Percentiles rank a stretch among this genome's conserved stretches.
phyloP scores from a whole-genome alignment of 2,888 invertebrate species.

The Dione vanillae region DNA sequence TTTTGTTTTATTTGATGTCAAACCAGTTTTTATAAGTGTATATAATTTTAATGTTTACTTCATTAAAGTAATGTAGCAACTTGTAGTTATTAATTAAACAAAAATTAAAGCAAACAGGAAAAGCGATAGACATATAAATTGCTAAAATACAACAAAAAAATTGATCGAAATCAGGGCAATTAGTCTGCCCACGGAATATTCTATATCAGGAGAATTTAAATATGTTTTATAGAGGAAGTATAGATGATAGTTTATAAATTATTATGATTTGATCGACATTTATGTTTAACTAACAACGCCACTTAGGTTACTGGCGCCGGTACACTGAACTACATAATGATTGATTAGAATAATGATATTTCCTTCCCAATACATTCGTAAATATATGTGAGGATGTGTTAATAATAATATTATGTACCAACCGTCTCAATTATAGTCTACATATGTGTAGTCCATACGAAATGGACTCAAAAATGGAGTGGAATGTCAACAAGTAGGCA shows the following conservation, averaged over 20 bases:
- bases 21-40: neutral
- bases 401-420: no score
- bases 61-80: neutral
- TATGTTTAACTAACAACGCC: conserved; percentile 45
- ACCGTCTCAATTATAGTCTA: no score
- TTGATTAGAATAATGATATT: conserved; percentile 14
- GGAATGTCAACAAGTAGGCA: no score
- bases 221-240: conserved; percentile 34
- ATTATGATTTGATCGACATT: conserved; percentile 40
- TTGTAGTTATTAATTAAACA: neutral
- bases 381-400: neutral
- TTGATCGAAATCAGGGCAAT: conserved; percentile 20
- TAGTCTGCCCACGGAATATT: conserved; percentile 25
- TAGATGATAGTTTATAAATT: conserved; percentile 29
- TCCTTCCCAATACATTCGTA: neutral
- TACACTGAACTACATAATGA: neutral
- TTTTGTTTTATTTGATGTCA: neutral
- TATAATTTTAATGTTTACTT: neutral
- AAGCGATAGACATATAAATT: conserved; percentile 15
- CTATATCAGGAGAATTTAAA: conserved; percentile 14
- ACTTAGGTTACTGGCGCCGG: conserved; percentile 44
- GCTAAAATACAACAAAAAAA: conserved; percentile 16
- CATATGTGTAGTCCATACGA: no score
- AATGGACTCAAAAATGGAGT: no score
- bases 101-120: neutral